Conservation (phyloP, 2,888 invertebrate species). For the Orgyia antiqua region DNA sequence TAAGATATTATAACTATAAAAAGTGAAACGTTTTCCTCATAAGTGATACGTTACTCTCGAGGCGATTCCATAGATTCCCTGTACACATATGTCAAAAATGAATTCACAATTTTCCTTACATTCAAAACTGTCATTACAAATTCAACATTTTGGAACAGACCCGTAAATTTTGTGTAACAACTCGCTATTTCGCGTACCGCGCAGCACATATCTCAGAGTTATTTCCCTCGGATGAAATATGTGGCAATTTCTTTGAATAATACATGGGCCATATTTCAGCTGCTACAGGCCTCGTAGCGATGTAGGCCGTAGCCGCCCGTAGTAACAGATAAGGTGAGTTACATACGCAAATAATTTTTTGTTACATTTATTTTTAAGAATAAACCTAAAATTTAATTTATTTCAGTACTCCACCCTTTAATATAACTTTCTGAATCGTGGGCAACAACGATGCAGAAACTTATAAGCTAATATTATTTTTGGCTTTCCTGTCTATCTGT, state of each 20-base stretch:
- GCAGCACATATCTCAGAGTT: constrained; percentile 64
- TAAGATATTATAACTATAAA: too few relatives aligned
- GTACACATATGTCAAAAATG: too few relatives aligned
- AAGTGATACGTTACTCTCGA: too few relatives aligned
- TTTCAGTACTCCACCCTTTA: too few relatives aligned
- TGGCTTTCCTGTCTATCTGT: too few relatives aligned
- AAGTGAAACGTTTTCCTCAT: too few relatives aligned
- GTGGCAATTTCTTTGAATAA: constrained; percentile 81
- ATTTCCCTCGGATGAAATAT: constrained; percentile 79
- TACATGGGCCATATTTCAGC: constrained; percentile 79
- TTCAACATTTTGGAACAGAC: constrained; percentile 21
- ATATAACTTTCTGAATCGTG: not conserved
- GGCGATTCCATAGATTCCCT: too few relatives aligned
- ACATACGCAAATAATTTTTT: constrained; percentile 18
- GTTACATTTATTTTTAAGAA: not conserved
- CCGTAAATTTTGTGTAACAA: constrained; percentile 26
- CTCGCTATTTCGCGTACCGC: constrained; percentile 39
- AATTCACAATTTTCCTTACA: not conserved
- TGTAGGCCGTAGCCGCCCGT: constrained; percentile 27
- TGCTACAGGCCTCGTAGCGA: constrained; percentile 38
- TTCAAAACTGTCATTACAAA: constrained; percentile 19
- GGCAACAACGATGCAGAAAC: too few relatives aligned
- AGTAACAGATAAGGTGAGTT: constrained; percentile 22
- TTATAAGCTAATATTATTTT: too few relatives aligned
- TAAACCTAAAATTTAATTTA: too few relatives aligned